Percentiles rank a stretch among this genome's conserved stretches.
These are phyloP conservation scores for Enteromius anoplus DNA, from an alignment of 2,797 vertebrate species.

Conservation along the genomic window DNA sequence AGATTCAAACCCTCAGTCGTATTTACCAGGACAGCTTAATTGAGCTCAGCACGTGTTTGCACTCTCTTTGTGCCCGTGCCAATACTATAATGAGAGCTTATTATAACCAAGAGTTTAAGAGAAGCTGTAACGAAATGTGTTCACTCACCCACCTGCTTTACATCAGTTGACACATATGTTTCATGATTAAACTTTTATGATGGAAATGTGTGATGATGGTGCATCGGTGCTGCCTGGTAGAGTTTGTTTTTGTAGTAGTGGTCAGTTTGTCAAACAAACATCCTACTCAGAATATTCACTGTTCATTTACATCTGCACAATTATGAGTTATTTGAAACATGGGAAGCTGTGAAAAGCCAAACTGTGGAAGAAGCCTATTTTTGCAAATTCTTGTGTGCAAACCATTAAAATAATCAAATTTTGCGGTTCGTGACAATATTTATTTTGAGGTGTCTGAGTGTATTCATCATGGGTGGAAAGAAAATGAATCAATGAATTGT, in stretches of 20 bases:
- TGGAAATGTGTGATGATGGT: slow-evolving; percentile 53
- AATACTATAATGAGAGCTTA: slow-evolving; percentile 72
- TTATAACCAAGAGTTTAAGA: slow-evolving; percentile 39
- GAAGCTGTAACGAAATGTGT: slow-evolving; percentile 6
- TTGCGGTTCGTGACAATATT: neutral
- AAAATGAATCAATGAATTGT: neutral
- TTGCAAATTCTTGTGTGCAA: neutral
- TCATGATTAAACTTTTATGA: slow-evolving; percentile 49
- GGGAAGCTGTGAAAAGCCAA: neutral
- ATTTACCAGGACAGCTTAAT: slow-evolving; percentile 70
- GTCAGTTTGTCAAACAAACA: slow-evolving; percentile 37
- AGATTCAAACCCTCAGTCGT: slow-evolving; percentile 52
- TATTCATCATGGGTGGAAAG: neutral
- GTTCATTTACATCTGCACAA: neutral
- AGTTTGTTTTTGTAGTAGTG: slow-evolving; percentile 60
- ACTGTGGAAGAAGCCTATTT: neutral
- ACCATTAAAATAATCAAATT: neutral
- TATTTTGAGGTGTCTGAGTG: neutral
- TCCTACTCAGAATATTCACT: neutral
- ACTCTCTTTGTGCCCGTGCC: slow-evolving; percentile 68
- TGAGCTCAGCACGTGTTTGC: slow-evolving; percentile 69
- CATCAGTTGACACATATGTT: slow-evolving; percentile 45
- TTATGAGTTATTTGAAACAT: neutral
- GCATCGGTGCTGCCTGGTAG: slow-evolving; percentile 14
- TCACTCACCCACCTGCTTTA: slow-evolving; percentile 1